Conservation (phyloP, 2,113 vertebrate genomes). For the Mesitornis unicolor region DNA sequence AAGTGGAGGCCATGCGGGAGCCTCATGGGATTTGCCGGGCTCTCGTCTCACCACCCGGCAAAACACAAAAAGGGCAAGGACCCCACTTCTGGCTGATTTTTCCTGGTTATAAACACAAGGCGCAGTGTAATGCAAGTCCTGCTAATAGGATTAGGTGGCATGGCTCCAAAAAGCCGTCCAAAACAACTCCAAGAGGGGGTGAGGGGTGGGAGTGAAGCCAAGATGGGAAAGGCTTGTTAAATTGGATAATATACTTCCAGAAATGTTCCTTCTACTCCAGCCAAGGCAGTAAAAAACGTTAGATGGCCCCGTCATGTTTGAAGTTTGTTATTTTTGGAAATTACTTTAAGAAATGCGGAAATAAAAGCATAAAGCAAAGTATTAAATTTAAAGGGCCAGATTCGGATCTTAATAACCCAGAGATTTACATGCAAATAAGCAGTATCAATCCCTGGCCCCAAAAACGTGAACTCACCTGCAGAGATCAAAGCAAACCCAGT, state of each 20-base stretch:
- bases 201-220: constrained; percentile 34
- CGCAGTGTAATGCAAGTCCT: constrained; percentile 46
- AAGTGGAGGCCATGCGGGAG: neutral
- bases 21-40: neutral
- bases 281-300: constrained; percentile 61
- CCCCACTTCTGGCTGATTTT: neutral
- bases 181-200: constrained; percentile 16
- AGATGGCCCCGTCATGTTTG: constrained; percentile 52
- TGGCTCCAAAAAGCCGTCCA: constrained; percentile 14
- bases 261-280: constrained; percentile 55
- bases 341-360: constrained; percentile 57
- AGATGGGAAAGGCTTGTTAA: constrained; percentile 43
- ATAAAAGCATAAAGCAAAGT: constrained; percentile 53
- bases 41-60: neutral
- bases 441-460: constrained; percentile 25
- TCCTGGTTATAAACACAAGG: constrained; percentile 41
- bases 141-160: constrained; percentile 61
- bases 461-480: neutral
- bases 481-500: constrained; percentile 12
- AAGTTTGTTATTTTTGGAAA: constrained; percentile 67
- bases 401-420: constrained; percentile 40
- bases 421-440: constrained; percentile 50
- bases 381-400: constrained; percentile 63
- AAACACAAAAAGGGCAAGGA: neutral
- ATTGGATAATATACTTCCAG: constrained; percentile 56